A percentile compares a stretch with the other conserved stretches of the same genome.
These are phyloP conservation scores for Watersipora subatra DNA, from an alignment of 1,140 invertebrate species.

Conservation along the genomic window DNA sequence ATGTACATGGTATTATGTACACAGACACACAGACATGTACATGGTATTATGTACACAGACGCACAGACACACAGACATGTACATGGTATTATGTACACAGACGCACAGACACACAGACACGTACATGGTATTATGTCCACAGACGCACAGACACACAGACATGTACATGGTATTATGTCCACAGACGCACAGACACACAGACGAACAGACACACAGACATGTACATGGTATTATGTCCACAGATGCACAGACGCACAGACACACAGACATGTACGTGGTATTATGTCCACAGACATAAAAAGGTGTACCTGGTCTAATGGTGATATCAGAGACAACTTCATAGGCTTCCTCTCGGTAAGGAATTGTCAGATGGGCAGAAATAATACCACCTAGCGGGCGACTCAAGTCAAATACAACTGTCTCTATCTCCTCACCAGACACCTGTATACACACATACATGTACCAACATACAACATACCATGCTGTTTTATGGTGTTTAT, in stretches of 20 bases:
- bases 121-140: too few relatives aligned
- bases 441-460: too few relatives aligned
- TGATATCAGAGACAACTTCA: constrained; percentile 74
- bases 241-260: not conserved
- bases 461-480: too few relatives aligned
- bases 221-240: not conserved
- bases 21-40: too few relatives aligned
- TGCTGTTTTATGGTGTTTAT: too few relatives aligned
- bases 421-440: constrained; percentile 40
- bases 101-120: too few relatives aligned
- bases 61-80: too few relatives aligned
- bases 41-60: constrained; percentile 93
- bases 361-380: constrained; percentile 59
- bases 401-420: constrained; percentile 23
- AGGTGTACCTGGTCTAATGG: constrained; percentile 83
- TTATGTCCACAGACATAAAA: not conserved
- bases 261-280: not conserved
- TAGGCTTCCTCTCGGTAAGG: constrained; percentile 58
- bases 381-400: constrained; percentile 60
- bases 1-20: not conserved
- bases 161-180: too few relatives aligned
- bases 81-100: too few relatives aligned
- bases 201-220: not conserved
- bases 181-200: too few relatives aligned
- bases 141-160: too few relatives aligned